Conservation (phyloP, 2,888 invertebrate species). For the Melanotus villosus region DNA sequence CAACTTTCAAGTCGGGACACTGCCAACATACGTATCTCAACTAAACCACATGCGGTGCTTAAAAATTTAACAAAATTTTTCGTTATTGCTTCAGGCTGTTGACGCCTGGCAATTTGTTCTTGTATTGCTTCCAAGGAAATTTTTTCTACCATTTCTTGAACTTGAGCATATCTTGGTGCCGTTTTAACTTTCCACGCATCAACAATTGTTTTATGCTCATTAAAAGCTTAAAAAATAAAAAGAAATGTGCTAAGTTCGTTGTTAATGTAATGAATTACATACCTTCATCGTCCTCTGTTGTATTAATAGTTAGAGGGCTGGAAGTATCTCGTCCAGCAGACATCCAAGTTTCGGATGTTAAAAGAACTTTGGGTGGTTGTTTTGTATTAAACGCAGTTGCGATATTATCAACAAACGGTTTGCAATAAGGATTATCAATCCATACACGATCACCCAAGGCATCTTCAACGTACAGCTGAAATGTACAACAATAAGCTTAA, state of each 20-base stretch:
- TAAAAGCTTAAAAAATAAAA: constrained; percentile 59
- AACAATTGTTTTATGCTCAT: constrained; percentile 66
- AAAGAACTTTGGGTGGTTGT: constrained; percentile 78
- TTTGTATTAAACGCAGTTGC: constrained; percentile 88
- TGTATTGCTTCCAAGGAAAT: constrained; percentile 89
- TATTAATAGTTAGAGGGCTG: constrained; percentile 68
- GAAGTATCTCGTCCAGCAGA: constrained; percentile 68
- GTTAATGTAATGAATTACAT: too few species aligned
- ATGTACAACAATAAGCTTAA: constrained; percentile 37
- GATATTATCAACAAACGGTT: constrained; percentile 92
- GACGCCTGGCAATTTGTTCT: constrained; percentile 88
- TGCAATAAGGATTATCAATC: constrained; percentile 94
- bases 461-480: constrained; percentile 92
- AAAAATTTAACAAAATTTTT: constrained; percentile 90
- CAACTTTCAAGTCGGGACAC: constrained; percentile 90
- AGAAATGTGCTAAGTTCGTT: too few species aligned
- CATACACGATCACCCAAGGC: constrained; percentile 93
- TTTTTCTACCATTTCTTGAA: constrained; percentile 81
- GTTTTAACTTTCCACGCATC: constrained; percentile 69
- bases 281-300: constrained; percentile 74
- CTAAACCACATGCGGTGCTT: constrained; percentile 87
- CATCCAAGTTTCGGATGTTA: constrained; percentile 76
- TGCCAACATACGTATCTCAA: constrained; percentile 86
- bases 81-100: constrained; percentile 89
- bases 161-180: constrained; percentile 73